Evolutionary conservation across 2,113 vertebrate genomes (phyloP).

Genomic region (crab-eating macaque (Macaca fascicularis)): T2T-MFA8v1.1 NC_088381.1:35979001-35979500

Average conservation of each 20-base stretch:
- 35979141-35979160: rapidly evolving
- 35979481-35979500: not conserved
- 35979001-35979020: not conserved
- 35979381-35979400: conserved; percentile 5
- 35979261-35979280: not conserved
- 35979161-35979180: rapidly evolving
- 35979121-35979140: not conserved
- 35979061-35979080: not conserved
- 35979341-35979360: not conserved
- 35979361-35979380: not conserved
- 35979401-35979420: not conserved
- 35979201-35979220: not conserved
- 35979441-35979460: conserved; percentile 5
- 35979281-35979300: not conserved
- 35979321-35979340: not conserved
- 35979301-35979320: not conserved
- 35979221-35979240: not conserved
- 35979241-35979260: not conserved
- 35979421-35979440: conserved; percentile 9
- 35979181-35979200: no score
- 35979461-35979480: not conserved
- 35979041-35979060: not conserved
- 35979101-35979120: not conserved
- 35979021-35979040: not conserved
- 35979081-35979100: not conserved